Evolutionary conservation across 2,113 vertebrate genomes (phyloP), one percentile per base, ranked within the genome.

Genomic region (Candoia aspera): DNA sequence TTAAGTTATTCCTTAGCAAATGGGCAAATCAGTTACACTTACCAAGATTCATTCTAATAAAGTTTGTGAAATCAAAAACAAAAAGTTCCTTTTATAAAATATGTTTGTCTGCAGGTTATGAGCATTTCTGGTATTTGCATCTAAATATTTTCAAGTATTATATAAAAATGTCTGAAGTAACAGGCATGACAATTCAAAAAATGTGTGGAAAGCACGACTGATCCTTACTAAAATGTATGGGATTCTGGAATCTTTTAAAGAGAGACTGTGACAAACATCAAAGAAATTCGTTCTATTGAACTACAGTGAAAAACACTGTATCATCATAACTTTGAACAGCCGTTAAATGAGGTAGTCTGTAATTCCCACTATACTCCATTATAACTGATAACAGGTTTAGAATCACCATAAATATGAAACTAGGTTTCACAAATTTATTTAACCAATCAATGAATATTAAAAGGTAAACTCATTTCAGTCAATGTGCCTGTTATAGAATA

Each of bases 201-300:
- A 94, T 87, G 92, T 95, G 62, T 42, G 84, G 92, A 92, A 93
- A 57, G 62, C 92, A 53, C 89, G 92, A 93, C 91, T 94, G 93
- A 96, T 90, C 92, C 60, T 94, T 92, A 87, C 73, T 94, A 95
- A 88, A 94, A 95, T 8, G 90, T 93, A 95, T 26, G 93, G 93
- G 0, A 92, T 33, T 91, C 93, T 87, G 92, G 95, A 92, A 95
- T 91, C 88, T 94, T 89, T 92, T 79, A 90, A 91, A 58, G 93
- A 89, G 79, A 68, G 84, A 90, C 42, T 87, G 90, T 79, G 89
- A 90, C 92, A 57, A 37, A 93, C 59, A 93, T 26, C 1, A 91
- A 60, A 88, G 92, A 84, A 0, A 15, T 60, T 91, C 91, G 94
- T 91, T 79, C 60, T 91, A 19, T 84, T 92, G 86, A 87, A 10